phyloP scores from a whole-genome alignment of 1,140 invertebrate species.

The Calephelis nemesis region DNA sequence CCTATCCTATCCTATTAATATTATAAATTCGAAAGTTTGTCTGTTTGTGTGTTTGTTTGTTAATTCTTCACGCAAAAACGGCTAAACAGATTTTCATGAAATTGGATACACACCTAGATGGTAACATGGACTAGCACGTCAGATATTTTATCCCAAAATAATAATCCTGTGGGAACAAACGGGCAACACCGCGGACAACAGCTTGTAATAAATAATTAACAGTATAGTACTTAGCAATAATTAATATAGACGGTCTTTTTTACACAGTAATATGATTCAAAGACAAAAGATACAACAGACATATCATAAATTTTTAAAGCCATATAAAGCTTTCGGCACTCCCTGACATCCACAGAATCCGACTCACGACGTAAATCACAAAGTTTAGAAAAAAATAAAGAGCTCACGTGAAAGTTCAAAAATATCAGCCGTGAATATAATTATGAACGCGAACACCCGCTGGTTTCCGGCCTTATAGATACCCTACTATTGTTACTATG shows the following conservation, averaged over 20 bases:
- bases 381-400: slow-evolving; percentile 71
- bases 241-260: background rate
- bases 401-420: slow-evolving; percentile 75
- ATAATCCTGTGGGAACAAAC: too few relatives aligned
- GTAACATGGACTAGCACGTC: too few relatives aligned
- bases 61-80: too few relatives aligned
- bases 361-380: slow-evolving; percentile 70
- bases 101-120: too few relatives aligned
- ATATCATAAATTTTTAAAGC: slow-evolving; percentile 66
- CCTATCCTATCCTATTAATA: too few relatives aligned
- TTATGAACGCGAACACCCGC: slow-evolving; percentile 71
- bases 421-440: slow-evolving; percentile 77
- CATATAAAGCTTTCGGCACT: slow-evolving; percentile 73
- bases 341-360: slow-evolving; percentile 61
- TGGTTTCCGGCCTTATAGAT: slow-evolving; percentile 62
- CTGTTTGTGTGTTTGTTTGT: too few relatives aligned
- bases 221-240: background rate
- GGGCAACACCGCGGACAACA: too few relatives aligned
- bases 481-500: slow-evolving; percentile 44
- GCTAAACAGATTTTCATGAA: too few relatives aligned
- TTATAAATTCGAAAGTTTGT: too few relatives aligned
- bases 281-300: slow-evolving; percentile 18
- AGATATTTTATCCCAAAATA: too few relatives aligned
- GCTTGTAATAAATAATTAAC: too few relatives aligned
- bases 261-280: slow-evolving; percentile 1